Base-by-base conservation (phyloP, 2,888 invertebrate species). In the Pristionchus fissidentatus region DNA sequence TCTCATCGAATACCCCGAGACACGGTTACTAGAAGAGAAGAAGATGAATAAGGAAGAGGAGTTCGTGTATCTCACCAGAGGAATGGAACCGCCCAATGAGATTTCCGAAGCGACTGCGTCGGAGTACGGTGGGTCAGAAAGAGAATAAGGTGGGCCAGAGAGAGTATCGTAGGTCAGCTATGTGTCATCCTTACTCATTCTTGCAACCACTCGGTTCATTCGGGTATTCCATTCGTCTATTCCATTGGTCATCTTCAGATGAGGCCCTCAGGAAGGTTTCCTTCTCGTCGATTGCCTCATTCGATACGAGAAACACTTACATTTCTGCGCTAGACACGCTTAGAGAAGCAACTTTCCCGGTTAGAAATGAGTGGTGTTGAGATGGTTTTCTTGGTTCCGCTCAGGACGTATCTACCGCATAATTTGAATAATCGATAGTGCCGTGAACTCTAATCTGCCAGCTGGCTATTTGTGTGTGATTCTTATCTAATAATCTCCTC, bases 201-300 rank as follows among this genome's bases (percentile, higher is more conserved):
- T 15, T 49, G 49, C 13, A 49, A 49, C 19, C 13, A 19, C 10
- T 19, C 13, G 19, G 19, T 49, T 10, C 10, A 49, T 49, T 10
- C 10, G 10, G 10, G 49, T 49, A 15, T 19, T 15, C 19, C 13
- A 49, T 49, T 15, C 10, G 49, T 49, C 10, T 15, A 15, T 49
- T 15, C 15, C 8, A 66, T 1, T 41, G 43, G n/a, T 77, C 32
- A 15, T 32, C 77, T 78, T 78, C 60, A 80, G 80, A 80, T 26
- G 80, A 80, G n/a, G 57, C 80, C 2, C 60, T 80, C 8, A 57
- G 80, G 13, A 57, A 43, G 35, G 57, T 60, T 13, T 80, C 80
- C 8, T 80, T 80, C 80, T 80, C 80, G 57, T 80, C 80, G 10
- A 80, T 80, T 4, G 38, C 80, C 15, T 80, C 80, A 22, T 80